Conservation (phyloP, 2,113 vertebrate species). For the Cathartes aura region DNA sequence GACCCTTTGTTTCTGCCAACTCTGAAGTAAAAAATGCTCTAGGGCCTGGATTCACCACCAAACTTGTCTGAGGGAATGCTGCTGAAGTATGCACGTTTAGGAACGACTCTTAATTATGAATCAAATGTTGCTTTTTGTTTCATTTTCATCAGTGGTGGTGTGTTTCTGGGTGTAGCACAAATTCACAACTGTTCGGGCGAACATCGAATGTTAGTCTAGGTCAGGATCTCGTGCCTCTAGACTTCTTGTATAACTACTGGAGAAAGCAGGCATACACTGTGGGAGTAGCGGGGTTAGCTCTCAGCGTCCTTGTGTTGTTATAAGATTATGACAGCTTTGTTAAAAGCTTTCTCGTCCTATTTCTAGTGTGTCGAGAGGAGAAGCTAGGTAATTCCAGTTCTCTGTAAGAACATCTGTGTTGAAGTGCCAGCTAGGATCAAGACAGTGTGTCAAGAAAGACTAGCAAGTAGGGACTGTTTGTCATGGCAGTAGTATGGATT, state of each 20-base stretch:
- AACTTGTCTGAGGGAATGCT: neutral
- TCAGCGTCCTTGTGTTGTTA: neutral
- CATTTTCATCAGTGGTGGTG: neutral
- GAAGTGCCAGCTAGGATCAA: neutral
- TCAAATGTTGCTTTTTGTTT: neutral
- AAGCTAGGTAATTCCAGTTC: neutral
- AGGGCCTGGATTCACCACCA: neutral
- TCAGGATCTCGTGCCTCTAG: neutral
- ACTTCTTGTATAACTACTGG: neutral
- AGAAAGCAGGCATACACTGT: neutral
- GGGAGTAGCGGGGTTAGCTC: neutral
- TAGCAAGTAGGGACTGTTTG: neutral
- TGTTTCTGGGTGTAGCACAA: neutral
- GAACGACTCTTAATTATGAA: neutral
- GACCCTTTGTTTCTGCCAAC: constrained; percentile 1
- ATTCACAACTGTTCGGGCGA: neutral
- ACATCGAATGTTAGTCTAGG: neutral
- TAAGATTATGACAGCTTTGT: constrained; percentile 16
- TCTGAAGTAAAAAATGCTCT: neutral
- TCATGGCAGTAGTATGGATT: neutral
- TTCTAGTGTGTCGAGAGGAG: neutral
- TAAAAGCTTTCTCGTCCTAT: neutral
- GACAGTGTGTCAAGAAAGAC: neutral
- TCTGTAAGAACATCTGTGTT: neutral
- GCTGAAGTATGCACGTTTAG: neutral